Evolutionary conservation across 1,140 invertebrate species (phyloP).

Genomic region (Magallana angulata): DNA sequence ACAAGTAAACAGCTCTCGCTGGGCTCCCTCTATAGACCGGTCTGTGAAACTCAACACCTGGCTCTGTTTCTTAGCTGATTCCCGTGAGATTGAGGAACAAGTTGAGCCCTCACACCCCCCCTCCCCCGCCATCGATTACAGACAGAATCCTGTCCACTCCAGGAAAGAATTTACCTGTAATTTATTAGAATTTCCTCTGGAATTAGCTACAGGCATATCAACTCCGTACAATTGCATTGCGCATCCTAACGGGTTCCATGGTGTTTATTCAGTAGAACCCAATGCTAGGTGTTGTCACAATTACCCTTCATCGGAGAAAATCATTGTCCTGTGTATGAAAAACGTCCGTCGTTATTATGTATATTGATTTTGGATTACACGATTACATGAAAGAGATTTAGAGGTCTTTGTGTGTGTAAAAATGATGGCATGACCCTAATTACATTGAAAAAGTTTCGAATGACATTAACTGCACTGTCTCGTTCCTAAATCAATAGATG

Average conservation of each 20-base stretch:
- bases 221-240: too few species aligned
- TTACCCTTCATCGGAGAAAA: too few species aligned
- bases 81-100: background rate
- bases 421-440: background rate
- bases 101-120: background rate
- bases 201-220: too few species aligned
- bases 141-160: background rate
- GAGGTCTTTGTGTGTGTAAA: background rate
- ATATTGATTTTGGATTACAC: background rate
- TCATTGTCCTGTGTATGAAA: too few species aligned
- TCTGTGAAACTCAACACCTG: slow-evolving; percentile 21
- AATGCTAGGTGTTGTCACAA: too few species aligned
- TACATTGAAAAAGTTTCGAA: background rate
- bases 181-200: too few species aligned
- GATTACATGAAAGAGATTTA: background rate
- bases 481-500: slow-evolving; percentile 1
- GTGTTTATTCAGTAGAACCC: too few species aligned
- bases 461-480: slow-evolving; percentile 2
- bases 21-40: background rate
- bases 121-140: background rate
- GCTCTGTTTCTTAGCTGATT: background rate
- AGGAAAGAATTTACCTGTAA: too few species aligned
- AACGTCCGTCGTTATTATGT: background rate
- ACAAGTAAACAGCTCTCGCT: background rate
- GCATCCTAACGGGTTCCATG: too few species aligned